These are phyloP conservation scores for Rousettus madagascariensis DNA, from an alignment of 2,797 vertebrate genomes.

Conservation along the genomic window DNA sequence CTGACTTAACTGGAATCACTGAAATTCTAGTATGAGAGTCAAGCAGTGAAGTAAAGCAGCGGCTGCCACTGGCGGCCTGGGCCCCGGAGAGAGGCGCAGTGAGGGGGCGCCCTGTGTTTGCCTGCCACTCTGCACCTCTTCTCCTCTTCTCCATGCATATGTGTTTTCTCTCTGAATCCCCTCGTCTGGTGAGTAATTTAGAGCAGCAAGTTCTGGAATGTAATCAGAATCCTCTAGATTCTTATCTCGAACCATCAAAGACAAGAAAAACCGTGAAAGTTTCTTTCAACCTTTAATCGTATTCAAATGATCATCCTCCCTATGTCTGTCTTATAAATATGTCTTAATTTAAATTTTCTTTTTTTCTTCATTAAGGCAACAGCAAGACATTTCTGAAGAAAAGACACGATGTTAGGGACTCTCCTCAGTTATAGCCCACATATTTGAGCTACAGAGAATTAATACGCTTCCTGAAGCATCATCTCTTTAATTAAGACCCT, in stretches of 20 bases:
- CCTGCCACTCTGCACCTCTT: neutral
- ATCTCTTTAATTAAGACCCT: neutral
- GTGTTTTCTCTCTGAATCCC: neutral
- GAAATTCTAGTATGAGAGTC: neutral
- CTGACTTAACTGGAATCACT: neutral
- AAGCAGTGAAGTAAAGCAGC: neutral
- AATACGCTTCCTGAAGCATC: neutral
- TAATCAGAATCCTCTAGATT: neutral
- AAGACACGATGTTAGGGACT: neutral
- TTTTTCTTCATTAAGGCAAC: neutral
- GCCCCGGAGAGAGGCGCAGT: accelerated
- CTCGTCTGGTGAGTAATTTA: neutral
- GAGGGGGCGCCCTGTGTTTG: neutral
- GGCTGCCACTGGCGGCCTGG: neutral
- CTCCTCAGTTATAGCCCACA: neutral
- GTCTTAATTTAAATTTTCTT: neutral
- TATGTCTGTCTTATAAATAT: neutral
- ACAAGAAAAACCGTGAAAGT: neutral
- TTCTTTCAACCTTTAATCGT: neutral
- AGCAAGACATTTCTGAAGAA: neutral
- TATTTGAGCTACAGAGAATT: neutral
- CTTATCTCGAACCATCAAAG: neutral
- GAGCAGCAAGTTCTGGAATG: neutral
- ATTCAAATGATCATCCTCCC: neutral
- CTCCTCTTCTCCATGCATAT: neutral